A percentile compares a stretch with the other conserved stretches of the same genome.
phyloP scores from a whole-genome alignment of 2,113 vertebrate species.

The Oncorhynchus gorbuscha region DNA sequence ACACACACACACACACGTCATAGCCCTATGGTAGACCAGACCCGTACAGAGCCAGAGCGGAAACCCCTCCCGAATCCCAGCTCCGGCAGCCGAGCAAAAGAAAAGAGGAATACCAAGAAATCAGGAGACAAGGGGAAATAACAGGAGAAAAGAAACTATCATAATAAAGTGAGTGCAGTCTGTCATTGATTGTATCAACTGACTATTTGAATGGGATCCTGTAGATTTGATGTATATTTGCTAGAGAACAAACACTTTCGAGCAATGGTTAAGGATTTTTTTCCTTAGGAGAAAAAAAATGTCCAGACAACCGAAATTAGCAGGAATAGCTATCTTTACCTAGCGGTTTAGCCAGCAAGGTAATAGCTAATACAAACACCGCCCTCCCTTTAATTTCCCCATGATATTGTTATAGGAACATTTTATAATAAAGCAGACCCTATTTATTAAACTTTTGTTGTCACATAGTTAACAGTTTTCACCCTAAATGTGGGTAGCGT shows the following conservation, averaged over 20 bases:
- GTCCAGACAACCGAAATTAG: conserved; percentile 1
- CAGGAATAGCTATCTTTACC: conserved; percentile 1
- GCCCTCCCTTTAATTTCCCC: no score
- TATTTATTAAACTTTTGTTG: not conserved
- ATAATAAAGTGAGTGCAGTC: conserved; percentile 33
- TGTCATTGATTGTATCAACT: not conserved
- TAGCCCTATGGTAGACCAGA: conserved; percentile 27
- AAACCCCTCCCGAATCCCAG: conserved; percentile 62
- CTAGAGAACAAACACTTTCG: not conserved
- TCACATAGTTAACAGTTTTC: not conserved
- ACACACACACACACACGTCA: conserved; percentile 37
- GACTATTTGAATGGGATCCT: not conserved
- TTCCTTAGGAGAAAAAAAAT: conserved; percentile 3
- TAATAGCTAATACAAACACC: no score
- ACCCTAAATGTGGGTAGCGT: not conserved
- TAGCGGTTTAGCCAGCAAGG: not conserved
- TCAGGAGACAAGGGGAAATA: conserved; percentile 54
- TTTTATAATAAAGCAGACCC: not conserved
- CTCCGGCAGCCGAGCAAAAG: conserved; percentile 47
- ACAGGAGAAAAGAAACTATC: conserved; percentile 21
- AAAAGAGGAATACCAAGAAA: conserved; percentile 51
- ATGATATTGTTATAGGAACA: not conserved
- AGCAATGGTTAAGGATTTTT: conserved; percentile 3
- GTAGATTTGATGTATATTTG: not conserved
- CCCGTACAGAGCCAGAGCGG: conserved; percentile 44